A percentile compares a stretch with the other conserved stretches of the same genome.
Evolutionary conservation across 1,140 invertebrate genomes (phyloP).

Genomic region (Psilanteris sp.): DNA sequence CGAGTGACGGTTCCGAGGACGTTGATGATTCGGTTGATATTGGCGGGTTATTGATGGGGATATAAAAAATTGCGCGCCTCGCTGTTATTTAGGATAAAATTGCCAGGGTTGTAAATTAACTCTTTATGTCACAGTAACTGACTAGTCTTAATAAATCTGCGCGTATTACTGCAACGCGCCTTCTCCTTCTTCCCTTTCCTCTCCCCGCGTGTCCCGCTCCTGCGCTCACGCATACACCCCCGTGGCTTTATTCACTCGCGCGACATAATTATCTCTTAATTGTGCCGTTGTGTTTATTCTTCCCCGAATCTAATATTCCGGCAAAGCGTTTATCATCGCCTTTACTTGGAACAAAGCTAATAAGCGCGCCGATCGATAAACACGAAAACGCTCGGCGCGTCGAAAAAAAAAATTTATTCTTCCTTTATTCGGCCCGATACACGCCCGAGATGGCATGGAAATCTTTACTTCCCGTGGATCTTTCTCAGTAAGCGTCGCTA

Average conservation of each 20-base stretch:
- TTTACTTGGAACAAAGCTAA: conserved; percentile 7
- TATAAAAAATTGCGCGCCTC: conserved; percentile 38
- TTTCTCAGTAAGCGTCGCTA: neutral
- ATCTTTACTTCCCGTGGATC: neutral
- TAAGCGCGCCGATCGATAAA: conserved; percentile 21
- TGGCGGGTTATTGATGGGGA: conserved; percentile 45
- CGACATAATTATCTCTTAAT: conserved; percentile 8
- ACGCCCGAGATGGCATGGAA: neutral
- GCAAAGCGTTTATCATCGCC: conserved; percentile 8
- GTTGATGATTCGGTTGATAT: conserved; percentile 41
- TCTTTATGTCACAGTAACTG: conserved; percentile 20
- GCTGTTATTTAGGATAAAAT: conserved; percentile 11
- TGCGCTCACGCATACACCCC: too few relatives aligned
- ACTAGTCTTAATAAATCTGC: conserved; percentile 24
- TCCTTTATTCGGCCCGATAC: conserved; percentile 2
- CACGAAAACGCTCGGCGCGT: neutral
- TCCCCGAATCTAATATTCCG: conserved; percentile 7
- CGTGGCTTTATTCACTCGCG: too few relatives aligned
- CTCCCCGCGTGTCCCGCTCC: neutral
- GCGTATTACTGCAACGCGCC: too few relatives aligned
- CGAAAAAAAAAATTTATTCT: conserved; percentile 4
- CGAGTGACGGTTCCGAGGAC: conserved; percentile 38
- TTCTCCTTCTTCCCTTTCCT: neutral
- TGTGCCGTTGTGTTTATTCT: neutral
- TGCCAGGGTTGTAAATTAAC: conserved; percentile 20